Percentiles rank a stretch among this genome's conserved stretches.
phyloP scores from a whole-genome alignment of 2,113 vertebrate genomes.

The Mugil cephalus region DNA sequence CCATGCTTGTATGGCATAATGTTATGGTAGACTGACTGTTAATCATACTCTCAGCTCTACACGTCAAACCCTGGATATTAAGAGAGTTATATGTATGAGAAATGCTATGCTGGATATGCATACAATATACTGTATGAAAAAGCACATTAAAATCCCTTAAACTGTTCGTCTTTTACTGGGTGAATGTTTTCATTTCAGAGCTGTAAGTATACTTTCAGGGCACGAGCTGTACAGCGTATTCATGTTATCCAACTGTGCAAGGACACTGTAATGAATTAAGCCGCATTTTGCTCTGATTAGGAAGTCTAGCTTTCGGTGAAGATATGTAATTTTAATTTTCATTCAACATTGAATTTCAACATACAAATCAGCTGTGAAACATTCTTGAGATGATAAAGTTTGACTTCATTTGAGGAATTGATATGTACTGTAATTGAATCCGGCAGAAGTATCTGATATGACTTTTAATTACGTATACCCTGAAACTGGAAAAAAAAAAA shows the following conservation, averaged over 20 bases:
- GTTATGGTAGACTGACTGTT: constrained; percentile 81
- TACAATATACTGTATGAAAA: constrained; percentile 84
- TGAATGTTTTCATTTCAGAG: constrained; percentile 55
- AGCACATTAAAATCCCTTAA: constrained; percentile 84
- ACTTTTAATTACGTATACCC: constrained; percentile 46
- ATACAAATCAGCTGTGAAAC: constrained; percentile 55
- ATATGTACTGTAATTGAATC: constrained; percentile 42
- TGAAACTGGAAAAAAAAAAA: constrained; percentile 29
- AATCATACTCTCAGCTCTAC: constrained; percentile 76
- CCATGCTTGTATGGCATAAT: constrained; percentile 64
- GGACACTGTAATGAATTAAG: constrained; percentile 52
- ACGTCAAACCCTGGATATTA: constrained; percentile 71
- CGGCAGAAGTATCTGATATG: constrained; percentile 14
- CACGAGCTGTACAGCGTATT: constrained; percentile 41
- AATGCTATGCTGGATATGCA: constrained; percentile 83
- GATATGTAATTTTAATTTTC: constrained; percentile 72
- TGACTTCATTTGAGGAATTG: constrained; percentile 37
- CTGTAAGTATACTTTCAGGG: constrained; percentile 43
- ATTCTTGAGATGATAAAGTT: constrained; percentile 41
- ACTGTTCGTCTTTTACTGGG: constrained; percentile 73
- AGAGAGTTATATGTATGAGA: constrained; percentile 83
- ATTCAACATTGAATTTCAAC: constrained; percentile 40
- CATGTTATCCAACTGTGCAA: constrained; percentile 57
- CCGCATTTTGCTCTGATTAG: constrained; percentile 68
- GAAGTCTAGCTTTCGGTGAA: constrained; percentile 56